Evolutionary conservation across 2,797 vertebrate genomes (phyloP), one percentile per base, ranked within the genome.

Genomic region (Enteromius thamalakanensis): DNA sequence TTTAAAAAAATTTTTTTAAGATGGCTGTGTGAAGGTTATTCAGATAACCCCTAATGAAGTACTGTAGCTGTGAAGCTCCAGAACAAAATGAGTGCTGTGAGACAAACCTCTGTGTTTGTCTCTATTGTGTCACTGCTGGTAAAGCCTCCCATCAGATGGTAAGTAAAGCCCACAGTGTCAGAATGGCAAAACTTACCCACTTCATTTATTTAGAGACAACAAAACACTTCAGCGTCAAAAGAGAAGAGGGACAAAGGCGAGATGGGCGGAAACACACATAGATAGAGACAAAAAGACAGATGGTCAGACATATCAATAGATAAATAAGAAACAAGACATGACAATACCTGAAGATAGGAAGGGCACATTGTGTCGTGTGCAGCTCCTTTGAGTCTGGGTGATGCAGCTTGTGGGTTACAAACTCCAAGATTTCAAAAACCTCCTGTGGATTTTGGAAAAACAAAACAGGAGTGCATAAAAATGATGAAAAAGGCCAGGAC

Each of bases 251-350:
- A 84, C 76, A 86, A 83, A 79, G 76, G 29, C 51, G 53, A 77
- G 81, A 85, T 83, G 65, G 68, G 69, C 9, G 83, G 82, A 74
- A 74, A 69, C 45, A 77, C 45, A 71, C 68, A 80, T 47, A 76
- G 77, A 71, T 21, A 51, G 83, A 85, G 70, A 86, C 79, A 78
- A 79, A 86, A 67, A 76, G 75, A 47, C 82, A 83, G 82, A 70
- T 83, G 75, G 82, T 71, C 19, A 78, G 67, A 77, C 81, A 62
- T 49, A 71, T 78, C 76, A 83, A 78, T 78, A 49, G 53, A 83
- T 78, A 82, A 82, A 82, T 75, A 70, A 83, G 65, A 76, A 76
- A 78, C 53, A 65, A 76, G 62, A 23, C 26, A 76, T 75, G 81
- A 83, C 67, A 78, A 83, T 78, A 83, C 82, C 82, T 78, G 82